Percentiles rank a stretch among this genome's conserved stretches.
phyloP scores from a whole-genome alignment of 2,888 invertebrate species.

The Camptogramma bilineatum region DNA sequence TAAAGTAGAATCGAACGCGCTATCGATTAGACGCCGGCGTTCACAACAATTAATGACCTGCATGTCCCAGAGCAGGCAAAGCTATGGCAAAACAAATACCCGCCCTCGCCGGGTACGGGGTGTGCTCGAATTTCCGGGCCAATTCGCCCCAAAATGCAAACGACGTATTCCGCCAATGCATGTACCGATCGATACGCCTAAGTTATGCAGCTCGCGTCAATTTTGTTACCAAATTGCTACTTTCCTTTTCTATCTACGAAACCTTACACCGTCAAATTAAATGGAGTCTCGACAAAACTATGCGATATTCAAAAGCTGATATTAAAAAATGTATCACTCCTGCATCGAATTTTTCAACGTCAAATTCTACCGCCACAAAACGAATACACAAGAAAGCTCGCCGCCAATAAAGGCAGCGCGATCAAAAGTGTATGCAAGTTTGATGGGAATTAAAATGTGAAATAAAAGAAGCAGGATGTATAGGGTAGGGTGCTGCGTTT shows the following conservation, averaged over 20 bases:
- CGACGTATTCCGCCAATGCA: slow-evolving; percentile 32
- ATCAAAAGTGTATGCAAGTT: slow-evolving; percentile 44
- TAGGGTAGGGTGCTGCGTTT: slow-evolving; percentile 64
- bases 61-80: slow-evolving; percentile 83
- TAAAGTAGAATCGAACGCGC: slow-evolving; percentile 85
- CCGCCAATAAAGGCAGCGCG: slow-evolving; percentile 41
- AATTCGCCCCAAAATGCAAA: slow-evolving; percentile 41
- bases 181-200: slow-evolving; percentile 30
- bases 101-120: slow-evolving; percentile 74
- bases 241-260: slow-evolving; percentile 1
- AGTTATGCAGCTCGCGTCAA: slow-evolving; percentile 30
- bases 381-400: slow-evolving; percentile 38
- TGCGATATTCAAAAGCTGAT: slow-evolving; percentile 18
- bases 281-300: too few relatives aligned
- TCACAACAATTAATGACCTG: slow-evolving; percentile 86
- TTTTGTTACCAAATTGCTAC: slow-evolving; percentile 16
- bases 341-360: slow-evolving; percentile 27
- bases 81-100: slow-evolving; percentile 85
- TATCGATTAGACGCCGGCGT: slow-evolving; percentile 84
- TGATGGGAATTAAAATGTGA: slow-evolving; percentile 46
- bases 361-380: slow-evolving; percentile 40
- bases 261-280: not conserved
- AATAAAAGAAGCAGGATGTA: slow-evolving; percentile 63
- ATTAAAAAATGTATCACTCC: slow-evolving; percentile 26
- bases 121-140: slow-evolving; percentile 49